Evolutionary conservation across 2,888 invertebrate species (phyloP).

Genomic region (Bellardia bayeri): DNA sequence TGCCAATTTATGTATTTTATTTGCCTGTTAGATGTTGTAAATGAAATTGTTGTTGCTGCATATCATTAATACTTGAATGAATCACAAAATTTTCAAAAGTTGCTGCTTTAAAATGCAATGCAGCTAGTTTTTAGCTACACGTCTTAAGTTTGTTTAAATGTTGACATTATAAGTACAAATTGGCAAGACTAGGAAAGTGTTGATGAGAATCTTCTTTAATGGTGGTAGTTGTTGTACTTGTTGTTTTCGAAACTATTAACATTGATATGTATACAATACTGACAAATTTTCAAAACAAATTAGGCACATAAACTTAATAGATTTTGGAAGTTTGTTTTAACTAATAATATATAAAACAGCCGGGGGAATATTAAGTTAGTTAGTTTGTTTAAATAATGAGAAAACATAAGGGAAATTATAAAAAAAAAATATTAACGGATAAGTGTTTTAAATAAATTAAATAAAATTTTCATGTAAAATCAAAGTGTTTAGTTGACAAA

Average conservation of each 20-base stretch:
- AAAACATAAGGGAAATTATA: not conserved
- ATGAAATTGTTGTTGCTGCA: slow-evolving; percentile 30
- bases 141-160: slow-evolving; percentile 6
- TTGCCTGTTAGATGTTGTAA: not conserved
- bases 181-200: not conserved
- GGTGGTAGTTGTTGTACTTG: not conserved
- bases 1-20: slow-evolving; percentile 17
- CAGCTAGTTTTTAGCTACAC: not conserved
- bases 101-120: slow-evolving; percentile 18
- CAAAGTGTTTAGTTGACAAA: no score
- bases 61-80: slow-evolving; percentile 70
- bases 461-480: not conserved
- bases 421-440: not conserved
- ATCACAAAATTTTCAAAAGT: slow-evolving; percentile 50
- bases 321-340: not conserved
- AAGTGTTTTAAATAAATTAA: not conserved
- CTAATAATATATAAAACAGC: not conserved
- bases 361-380: slow-evolving; percentile 17
- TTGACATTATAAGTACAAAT: slow-evolving; percentile 1
- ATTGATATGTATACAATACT: slow-evolving; percentile 33
- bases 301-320: slow-evolving; percentile 35
- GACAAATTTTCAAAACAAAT: slow-evolving; percentile 50
- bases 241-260: not conserved
- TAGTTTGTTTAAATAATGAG: not conserved
- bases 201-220: not conserved